These are phyloP conservation scores for Drosophila incognita DNA, from an alignment of 2,888 invertebrate species.

Conservation along the genomic window DNA sequence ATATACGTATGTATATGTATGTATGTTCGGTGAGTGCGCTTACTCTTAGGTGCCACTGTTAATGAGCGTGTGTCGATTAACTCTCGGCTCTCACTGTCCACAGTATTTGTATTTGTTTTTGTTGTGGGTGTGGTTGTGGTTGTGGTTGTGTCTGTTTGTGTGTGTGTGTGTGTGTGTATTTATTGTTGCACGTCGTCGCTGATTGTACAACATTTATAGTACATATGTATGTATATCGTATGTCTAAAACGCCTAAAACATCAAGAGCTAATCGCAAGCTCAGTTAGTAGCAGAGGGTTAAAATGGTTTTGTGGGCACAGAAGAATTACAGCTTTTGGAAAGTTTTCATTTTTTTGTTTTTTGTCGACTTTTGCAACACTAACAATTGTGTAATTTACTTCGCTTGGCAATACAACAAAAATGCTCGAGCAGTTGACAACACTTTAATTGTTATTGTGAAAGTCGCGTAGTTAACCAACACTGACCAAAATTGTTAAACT, in stretches of 20 bases:
- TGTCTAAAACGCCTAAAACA: conserved; percentile 74
- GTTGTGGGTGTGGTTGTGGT: not conserved
- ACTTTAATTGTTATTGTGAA: conserved; percentile 7
- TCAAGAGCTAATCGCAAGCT: conserved; percentile 70
- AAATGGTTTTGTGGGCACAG: conserved; percentile 27
- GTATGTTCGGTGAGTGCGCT: conserved; percentile 68
- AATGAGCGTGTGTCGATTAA: conserved; percentile 52
- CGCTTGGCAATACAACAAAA: conserved; percentile 6
- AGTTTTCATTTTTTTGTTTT: conserved; percentile 2
- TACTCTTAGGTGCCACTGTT: conserved; percentile 66
- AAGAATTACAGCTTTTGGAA: conserved; percentile 47
- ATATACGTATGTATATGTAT: conserved; percentile 14
- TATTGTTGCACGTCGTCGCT: conserved; percentile 81
- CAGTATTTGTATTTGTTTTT: conserved; percentile 4
- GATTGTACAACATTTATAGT: conserved; percentile 79
- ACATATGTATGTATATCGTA: conserved; percentile 57
- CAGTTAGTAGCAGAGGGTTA: conserved; percentile 39
- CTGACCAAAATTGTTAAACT: conserved; percentile 15
- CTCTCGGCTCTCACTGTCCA: conserved; percentile 29
- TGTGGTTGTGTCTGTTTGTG: conserved; percentile 6
- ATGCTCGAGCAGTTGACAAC: conserved; percentile 30
- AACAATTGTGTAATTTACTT: conserved; percentile 12
- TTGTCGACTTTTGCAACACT: conserved; percentile 43
- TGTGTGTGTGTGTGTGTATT: conserved; percentile 31
- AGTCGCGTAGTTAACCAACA: conserved; percentile 31